These are phyloP conservation scores for Drosophila neotestacea DNA, from an alignment of 2,888 invertebrate genomes.

Conservation along the genomic window DNA sequence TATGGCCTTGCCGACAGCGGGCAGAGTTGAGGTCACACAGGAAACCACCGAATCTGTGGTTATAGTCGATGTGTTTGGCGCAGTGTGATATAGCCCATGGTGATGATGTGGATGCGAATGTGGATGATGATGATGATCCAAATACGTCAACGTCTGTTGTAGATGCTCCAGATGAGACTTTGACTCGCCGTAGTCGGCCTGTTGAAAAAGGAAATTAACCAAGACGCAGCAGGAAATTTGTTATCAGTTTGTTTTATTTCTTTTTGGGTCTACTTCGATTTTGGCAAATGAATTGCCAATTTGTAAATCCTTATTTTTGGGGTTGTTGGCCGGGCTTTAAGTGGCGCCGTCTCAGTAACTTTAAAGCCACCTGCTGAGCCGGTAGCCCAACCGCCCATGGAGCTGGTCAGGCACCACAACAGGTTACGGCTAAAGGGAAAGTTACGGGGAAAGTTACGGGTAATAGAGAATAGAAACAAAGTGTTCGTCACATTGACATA, in stretches of 20 bases:
- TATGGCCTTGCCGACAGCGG: constrained; percentile 64
- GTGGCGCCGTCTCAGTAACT: constrained; percentile 26
- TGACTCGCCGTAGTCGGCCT: constrained; percentile 75
- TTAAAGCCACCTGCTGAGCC: constrained; percentile 79
- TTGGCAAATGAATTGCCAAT: constrained; percentile 69
- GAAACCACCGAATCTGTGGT: constrained; percentile 80
- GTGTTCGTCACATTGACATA: constrained; percentile 75
- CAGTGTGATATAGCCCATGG: constrained; percentile 69
- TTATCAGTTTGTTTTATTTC: constrained; percentile 62
- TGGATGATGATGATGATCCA: constrained; percentile 65
- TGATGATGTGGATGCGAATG: constrained; percentile 60
- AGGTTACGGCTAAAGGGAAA: constrained; percentile 23
- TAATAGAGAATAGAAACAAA: constrained; percentile 29
- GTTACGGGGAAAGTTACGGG: constrained; percentile 14
- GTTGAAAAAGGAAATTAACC: constrained; percentile 81
- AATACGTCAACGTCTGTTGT: constrained; percentile 73
- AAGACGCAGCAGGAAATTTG: constrained; percentile 84
- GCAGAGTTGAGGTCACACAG: constrained; percentile 76
- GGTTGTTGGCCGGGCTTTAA: constrained; percentile 58
- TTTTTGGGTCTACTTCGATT: constrained; percentile 38
- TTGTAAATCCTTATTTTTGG: constrained; percentile 32
- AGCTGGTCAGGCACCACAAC: constrained; percentile 44
- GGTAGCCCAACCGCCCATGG: constrained; percentile 25
- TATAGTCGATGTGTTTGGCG: constrained; percentile 71
- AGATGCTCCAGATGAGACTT: constrained; percentile 76